Evolutionary conservation across 1,140 invertebrate genomes (phyloP).

Genomic region (Oryctes rhinoceros): DNA sequence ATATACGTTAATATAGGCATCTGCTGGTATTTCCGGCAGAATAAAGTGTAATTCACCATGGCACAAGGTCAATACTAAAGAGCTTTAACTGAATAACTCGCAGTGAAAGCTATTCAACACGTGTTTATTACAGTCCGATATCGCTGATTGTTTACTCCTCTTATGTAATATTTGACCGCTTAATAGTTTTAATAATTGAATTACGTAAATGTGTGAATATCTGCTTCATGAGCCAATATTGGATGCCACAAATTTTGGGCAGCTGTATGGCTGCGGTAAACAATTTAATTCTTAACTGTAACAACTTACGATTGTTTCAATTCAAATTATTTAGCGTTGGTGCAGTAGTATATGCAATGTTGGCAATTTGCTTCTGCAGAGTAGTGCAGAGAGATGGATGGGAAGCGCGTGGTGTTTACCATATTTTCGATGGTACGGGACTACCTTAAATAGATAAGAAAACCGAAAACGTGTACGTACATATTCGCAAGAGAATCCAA

Average conservation of each 20-base stretch:
- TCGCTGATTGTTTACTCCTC: neutral
- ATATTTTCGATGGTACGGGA: too few species aligned
- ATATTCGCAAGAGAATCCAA: too few species aligned
- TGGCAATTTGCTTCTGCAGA: too few species aligned
- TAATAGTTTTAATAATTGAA: neutral
- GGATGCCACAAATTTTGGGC: neutral
- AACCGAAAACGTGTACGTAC: too few species aligned
- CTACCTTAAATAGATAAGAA: too few species aligned
- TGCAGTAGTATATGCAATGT: too few species aligned
- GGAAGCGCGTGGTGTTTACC: too few species aligned
- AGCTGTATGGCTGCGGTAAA: neutral
- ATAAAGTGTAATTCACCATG: neutral
- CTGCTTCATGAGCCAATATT: neutral
- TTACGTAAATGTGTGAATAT: neutral
- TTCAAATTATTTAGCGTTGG: too few species aligned
- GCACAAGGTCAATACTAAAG: constrained; percentile 26
- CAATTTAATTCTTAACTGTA: neutral
- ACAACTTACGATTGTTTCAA: too few species aligned
- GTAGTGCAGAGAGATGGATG: too few species aligned
- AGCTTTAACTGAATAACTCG: neutral
- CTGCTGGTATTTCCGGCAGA: constrained; percentile 16
- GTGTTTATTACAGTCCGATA: too few species aligned
- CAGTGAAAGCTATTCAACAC: neutral
- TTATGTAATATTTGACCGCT: neutral
- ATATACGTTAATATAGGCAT: too few species aligned